Percentiles rank a stretch among this genome's conserved stretches.
Evolutionary conservation across 2,113 vertebrate genomes (phyloP).

Genomic region (Chinchilla lanigera): DNA sequence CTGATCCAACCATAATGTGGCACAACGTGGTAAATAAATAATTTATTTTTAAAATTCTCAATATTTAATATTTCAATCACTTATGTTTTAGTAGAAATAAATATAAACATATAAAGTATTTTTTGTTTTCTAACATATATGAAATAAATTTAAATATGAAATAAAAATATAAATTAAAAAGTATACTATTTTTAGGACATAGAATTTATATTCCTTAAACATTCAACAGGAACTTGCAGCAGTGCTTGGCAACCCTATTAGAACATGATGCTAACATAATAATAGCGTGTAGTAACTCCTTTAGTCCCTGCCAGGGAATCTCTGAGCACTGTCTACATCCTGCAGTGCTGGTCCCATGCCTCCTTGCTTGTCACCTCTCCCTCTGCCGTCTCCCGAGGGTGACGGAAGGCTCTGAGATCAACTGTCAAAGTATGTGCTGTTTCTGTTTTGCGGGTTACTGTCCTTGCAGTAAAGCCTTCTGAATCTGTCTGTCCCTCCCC

Average conservation of each 20-base stretch:
- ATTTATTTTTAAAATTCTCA: neutral
- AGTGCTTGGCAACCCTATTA: neutral
- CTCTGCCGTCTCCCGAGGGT: neutral
- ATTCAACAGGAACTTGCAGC: neutral
- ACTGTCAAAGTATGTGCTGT: accelerated
- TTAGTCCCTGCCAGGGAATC: accelerated
- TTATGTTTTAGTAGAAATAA: neutral
- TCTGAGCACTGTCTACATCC: accelerated
- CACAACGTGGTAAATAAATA: neutral
- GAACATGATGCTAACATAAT: neutral
- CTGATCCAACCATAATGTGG: neutral
- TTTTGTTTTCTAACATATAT: neutral
- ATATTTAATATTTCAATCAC: neutral
- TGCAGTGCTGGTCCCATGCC: accelerated
- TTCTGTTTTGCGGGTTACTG: neutral
- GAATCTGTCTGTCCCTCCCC: neutral
- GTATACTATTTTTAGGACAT: neutral
- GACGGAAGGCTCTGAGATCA: accelerated
- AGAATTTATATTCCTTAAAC: neutral
- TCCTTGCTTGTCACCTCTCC: accelerated
- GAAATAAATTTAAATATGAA: neutral
- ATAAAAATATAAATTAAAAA: neutral
- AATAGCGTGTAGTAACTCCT: neutral
- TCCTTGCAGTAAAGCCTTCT: neutral
- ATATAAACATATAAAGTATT: neutral